Evolutionary conservation across 2,888 invertebrate genomes (phyloP), one percentile per base, ranked within the genome.

Genomic region (Nymphalis urticae): DNA sequence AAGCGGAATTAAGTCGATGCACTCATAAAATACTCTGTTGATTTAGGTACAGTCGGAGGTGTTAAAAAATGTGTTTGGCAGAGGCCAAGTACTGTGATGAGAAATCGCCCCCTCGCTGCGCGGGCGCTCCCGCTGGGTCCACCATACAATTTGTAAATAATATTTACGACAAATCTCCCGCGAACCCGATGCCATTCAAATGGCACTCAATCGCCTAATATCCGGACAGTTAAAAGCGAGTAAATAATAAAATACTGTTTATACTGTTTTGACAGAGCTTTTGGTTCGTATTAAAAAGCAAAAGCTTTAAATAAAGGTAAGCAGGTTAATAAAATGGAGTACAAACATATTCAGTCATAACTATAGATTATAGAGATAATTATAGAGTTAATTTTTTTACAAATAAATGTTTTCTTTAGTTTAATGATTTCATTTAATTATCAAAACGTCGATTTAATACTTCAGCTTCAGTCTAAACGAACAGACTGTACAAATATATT

Each of bases 21-120:
- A 80, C 85, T 78, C 87, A 86, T 89, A 89, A 89, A 88, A 83
- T 81, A 90, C 68, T 86, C 79, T 78, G 83, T 85, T 90, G 89
- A 91, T 90, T 91, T 90, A 92, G 85, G 80, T 77, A 81, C 78
- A 77, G 82, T 78, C 77, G 84, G 82, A 92, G 90, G 92, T 92
- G 92, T 92, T 92, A 92, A 92, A 71, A 91, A 92, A 89, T 92
- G 86, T 88, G 89, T 90, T 87, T 89, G 88, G 86, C 86, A 85
- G 82, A 84, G 87, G 84, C 79, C 84, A 88, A 88, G 88, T 85
- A 85, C 84, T 81, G 80, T 81, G 86, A 87, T 90, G 92, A 92
- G 87, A 90, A 90, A 91, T 92, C 85, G 92, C 83, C 90, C 91
- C 88, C 90, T 88, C 82, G 90, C 92, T 88, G 92, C 80, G 91